These are phyloP conservation scores for Epinephelus malabaricus DNA, from an alignment of 2,797 vertebrate genomes.

Conservation along the genomic window DNA sequence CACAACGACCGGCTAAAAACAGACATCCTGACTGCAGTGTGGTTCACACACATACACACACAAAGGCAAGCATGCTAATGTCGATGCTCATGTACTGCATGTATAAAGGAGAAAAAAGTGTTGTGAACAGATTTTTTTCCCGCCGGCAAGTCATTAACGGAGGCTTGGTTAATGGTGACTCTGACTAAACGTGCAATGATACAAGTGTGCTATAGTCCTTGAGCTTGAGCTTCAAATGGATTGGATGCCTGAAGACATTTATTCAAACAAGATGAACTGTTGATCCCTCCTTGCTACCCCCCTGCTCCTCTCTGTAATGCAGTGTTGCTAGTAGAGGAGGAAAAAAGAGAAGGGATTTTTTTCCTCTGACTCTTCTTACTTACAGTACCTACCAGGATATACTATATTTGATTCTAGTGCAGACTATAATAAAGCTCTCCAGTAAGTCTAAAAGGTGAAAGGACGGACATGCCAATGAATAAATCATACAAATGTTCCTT, in stretches of 20 bases:
- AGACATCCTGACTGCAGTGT: constrained; percentile 78
- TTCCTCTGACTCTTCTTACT: constrained; percentile 33
- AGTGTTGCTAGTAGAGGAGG: constrained; percentile 43
- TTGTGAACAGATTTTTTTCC: constrained; percentile 54
- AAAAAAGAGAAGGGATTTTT: constrained; percentile 22
- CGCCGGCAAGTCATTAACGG: constrained; percentile 51
- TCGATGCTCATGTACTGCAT: constrained; percentile 28
- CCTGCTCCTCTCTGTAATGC: constrained; percentile 50
- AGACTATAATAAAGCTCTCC: constrained; percentile 26
- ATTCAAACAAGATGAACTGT: constrained; percentile 76
- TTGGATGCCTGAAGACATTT: constrained; percentile 69
- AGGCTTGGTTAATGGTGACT: constrained; percentile 58
- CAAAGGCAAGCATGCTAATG: constrained; percentile 45
- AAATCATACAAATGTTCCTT: not conserved
- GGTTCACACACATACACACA: constrained; percentile 45
- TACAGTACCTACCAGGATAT: constrained; percentile 21
- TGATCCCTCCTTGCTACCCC: constrained; percentile 46
- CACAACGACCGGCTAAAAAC: constrained; percentile 79
- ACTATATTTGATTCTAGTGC: constrained; percentile 31
- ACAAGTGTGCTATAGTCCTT: constrained; percentile 37
- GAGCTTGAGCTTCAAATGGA: constrained; percentile 48
- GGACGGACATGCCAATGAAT: not conserved
- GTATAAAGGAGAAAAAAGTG: constrained; percentile 27
- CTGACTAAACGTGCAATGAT: constrained; percentile 56
- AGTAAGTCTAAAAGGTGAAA: not conserved